Base-by-base conservation (phyloP, 1,140 invertebrate species). In the Oryzaephilus surinamensis region DNA sequence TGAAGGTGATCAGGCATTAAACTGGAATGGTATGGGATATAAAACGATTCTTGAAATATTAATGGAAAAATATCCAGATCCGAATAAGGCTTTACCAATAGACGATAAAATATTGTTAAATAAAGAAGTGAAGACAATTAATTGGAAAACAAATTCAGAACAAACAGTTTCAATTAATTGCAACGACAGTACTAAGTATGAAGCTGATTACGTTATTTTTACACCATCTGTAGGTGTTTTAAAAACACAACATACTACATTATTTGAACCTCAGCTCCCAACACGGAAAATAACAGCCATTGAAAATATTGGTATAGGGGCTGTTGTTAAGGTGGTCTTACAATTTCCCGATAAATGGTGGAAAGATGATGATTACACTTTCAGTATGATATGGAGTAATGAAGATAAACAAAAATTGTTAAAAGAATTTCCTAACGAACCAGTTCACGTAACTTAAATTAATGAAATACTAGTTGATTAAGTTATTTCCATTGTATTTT, bases 251-350 rank as follows among this genome's bases (percentile, higher is more conserved):
- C 63, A 76, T 48, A 34, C 48, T 4, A 45, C 56, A 13, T 48
- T 82, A 4, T 84, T 84, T 54, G 60, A 54, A n/a, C 79, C 78
- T 3, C 43, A 60, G 10, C 49, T 83, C 26, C 72, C 79, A 0
- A 35, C 55, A 12, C 54, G 70, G 8, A 83, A 82, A 62, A 48
- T 71, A 2, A 60, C 62, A 13, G 62, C 73, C 0, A 81, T 84
- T 16, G 62, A 75, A 55, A 68, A 69, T 7, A 56, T 87, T 1
- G 73, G 73, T 8, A 70, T 82, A 47, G 83, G 81, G 19, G 73
- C 76, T 2, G 71, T 86, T 0, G 72, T 84, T 53, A 88, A 88
- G 62, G 72, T 92, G 30, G 87, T 79, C 48, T 50, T 84, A 12
- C 69, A 78, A 50, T 84, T 78, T 19, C 29, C 29, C 11, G 16